These are phyloP conservation scores for Ceratina australensis DNA, from an alignment of 1,140 invertebrate genomes.

Conservation along the genomic window DNA sequence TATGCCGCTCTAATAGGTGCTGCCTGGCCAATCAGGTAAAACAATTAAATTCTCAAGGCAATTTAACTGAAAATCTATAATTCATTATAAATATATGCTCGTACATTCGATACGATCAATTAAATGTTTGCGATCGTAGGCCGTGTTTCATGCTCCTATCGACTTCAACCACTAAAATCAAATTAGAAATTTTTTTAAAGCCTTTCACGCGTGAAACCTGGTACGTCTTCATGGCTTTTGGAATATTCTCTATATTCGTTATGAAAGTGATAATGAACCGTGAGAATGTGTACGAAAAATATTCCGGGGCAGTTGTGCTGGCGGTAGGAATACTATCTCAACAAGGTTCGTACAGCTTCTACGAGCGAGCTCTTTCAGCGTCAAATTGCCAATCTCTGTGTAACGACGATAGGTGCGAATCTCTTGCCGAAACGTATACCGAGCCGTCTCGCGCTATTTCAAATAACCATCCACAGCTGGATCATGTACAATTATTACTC, in stretches of 20 bases:
- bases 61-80: too few species aligned
- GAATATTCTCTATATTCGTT: conserved; percentile 47
- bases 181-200: conserved; percentile 61
- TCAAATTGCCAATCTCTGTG: not conserved
- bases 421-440: conserved; percentile 53
- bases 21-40: conserved; percentile 61
- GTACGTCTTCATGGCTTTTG: conserved; percentile 48
- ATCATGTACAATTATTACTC: conserved; percentile 73
- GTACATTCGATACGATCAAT: too few species aligned
- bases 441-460: conserved; percentile 63
- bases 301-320: conserved; percentile 49
- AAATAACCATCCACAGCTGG: conserved; percentile 67
- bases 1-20: conserved; percentile 50
- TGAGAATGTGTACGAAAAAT: conserved; percentile 48
- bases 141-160: conserved; percentile 67
- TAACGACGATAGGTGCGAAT: conserved; percentile 49
- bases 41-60: too few species aligned
- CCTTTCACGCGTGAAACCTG: conserved; percentile 60
- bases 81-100: too few species aligned
- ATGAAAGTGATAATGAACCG: conserved; percentile 56
- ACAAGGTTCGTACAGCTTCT: conserved; percentile 55
- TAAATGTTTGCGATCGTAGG: conserved; percentile 25
- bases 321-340: conserved; percentile 64
- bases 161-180: conserved; percentile 54
- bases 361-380: not conserved